Evolutionary conservation across 2,888 invertebrate genomes (phyloP), one percentile per base, ranked within the genome.

Genomic region (Conus canariensis): DNA sequence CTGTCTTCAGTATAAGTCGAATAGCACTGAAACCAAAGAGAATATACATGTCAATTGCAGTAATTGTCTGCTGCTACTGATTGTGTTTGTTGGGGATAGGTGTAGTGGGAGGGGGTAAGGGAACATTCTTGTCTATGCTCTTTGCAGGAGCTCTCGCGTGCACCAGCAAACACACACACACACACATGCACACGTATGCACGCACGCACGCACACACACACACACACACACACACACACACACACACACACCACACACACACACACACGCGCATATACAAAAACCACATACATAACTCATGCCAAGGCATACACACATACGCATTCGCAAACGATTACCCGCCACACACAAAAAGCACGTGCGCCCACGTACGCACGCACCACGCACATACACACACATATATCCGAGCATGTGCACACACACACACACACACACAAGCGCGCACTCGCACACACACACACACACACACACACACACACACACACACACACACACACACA

Each of bases 391-490:
- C 22, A 16, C 70, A 70, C 70, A 70, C 70, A 70, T 2, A 30
- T 30, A 30, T 30, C 30, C 30, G 30, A 30, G 30, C 67, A 67
- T 19, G 5, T 19, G 19, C 60, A 64, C 60, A 64, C 60, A 64
- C 60, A 64, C 60, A 64, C 60, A 64, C 60, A 64, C 60, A 64
- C 60, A 64, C 60, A 64, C 60, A 64, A 1, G 3, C 60, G 1
- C 12, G 4, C 60, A 64, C 12, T 2, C 2, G 3, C 60, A 64
- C 70, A 70, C 70, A 22, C n/a, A 70, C n/a, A 16, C 70, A 70
- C 70, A 70, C 70, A 70, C 70, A 70, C 70, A 70, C 70, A 70
- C 64, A 64, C 64, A 64, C 64, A 64, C 64, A 64, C 64, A 64
- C 64, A 64, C 64, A 64, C 64, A 64, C 64, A 64, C 64, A 64